These are phyloP conservation scores for Rhea americana DNA, from an alignment of 2,113 vertebrate genomes.

Conservation along the genomic window DNA sequence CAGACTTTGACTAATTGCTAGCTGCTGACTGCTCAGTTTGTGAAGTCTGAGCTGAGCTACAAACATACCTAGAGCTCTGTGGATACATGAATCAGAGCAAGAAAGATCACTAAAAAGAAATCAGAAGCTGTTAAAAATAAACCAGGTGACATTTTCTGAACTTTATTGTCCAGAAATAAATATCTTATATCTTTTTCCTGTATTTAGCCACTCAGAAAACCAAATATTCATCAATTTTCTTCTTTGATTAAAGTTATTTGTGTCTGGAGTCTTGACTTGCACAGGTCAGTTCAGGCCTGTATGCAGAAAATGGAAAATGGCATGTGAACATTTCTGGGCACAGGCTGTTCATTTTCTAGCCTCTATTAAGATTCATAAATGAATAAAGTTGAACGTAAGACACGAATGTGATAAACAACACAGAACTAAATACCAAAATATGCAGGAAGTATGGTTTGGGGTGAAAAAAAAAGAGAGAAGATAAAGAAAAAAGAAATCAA, in stretches of 20 bases:
- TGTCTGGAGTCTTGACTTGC: slow-evolving; percentile 21
- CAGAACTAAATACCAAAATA: background rate
- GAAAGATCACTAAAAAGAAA: slow-evolving; percentile 35
- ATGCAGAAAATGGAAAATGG: background rate
- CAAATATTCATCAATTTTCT: slow-evolving; percentile 13
- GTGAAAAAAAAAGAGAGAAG: background rate
- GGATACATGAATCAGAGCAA: slow-evolving; percentile 38
- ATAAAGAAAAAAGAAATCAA: background rate
- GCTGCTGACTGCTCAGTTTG: slow-evolving; percentile 56
- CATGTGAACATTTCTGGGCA: background rate
- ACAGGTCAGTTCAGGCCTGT: background rate
- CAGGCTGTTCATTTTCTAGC: background rate
- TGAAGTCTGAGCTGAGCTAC: slow-evolving; percentile 6
- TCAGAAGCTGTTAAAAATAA: slow-evolving; percentile 51
- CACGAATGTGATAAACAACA: background rate
- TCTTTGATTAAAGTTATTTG: slow-evolving; percentile 30
- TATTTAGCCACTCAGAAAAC: slow-evolving; percentile 7
- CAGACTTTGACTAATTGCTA: slow-evolving; percentile 65
- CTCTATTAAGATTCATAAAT: background rate
- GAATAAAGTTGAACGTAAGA: background rate
- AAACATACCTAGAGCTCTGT: slow-evolving; percentile 1
- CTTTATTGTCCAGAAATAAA: slow-evolving; percentile 22
- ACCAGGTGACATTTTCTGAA: slow-evolving; percentile 8
- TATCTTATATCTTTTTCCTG: slow-evolving; percentile 2
- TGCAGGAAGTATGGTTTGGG: background rate